Conservation (phyloP, 2,113 vertebrate species). For the Eublepharis macularius region DNA sequence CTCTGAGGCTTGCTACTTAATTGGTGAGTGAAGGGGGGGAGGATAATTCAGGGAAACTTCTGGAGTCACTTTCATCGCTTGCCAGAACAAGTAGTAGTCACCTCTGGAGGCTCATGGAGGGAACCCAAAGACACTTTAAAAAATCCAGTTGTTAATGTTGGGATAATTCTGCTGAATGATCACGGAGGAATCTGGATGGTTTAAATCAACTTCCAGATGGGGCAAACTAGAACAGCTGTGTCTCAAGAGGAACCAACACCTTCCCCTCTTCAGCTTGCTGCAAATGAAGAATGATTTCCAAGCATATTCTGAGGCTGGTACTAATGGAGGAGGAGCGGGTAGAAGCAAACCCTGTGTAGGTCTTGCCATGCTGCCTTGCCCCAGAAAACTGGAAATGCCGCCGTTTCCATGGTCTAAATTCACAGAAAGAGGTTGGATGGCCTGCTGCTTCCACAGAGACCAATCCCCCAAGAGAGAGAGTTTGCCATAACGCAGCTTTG, state of each 20-base stretch:
- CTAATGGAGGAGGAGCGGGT: too few relatives aligned
- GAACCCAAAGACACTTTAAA: not conserved
- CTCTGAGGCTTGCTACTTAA: not conserved
- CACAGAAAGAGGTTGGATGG: not conserved
- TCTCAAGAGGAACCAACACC: not conserved
- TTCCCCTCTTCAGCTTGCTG: not conserved
- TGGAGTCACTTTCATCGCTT: not conserved
- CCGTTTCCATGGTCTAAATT: not conserved
- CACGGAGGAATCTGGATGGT: not conserved
- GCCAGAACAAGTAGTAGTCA: not conserved
- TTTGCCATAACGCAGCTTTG: not conserved
- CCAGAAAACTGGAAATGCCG: not conserved
- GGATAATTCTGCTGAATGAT: not conserved
- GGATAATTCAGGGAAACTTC: not conserved
- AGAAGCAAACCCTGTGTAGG: not conserved
- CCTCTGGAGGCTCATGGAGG: not conserved
- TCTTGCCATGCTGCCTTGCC: not conserved
- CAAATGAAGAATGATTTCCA: not conserved
- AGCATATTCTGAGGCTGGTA: conserved; percentile 3
- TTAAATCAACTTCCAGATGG: not conserved
- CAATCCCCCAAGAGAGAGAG: not conserved
- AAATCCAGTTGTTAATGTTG: not conserved
- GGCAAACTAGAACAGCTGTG: not conserved
- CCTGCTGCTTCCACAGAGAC: not conserved
- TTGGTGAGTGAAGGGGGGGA: not conserved